phyloP scores from a whole-genome alignment of 2,888 invertebrate genomes.

The Thera britannica region DNA sequence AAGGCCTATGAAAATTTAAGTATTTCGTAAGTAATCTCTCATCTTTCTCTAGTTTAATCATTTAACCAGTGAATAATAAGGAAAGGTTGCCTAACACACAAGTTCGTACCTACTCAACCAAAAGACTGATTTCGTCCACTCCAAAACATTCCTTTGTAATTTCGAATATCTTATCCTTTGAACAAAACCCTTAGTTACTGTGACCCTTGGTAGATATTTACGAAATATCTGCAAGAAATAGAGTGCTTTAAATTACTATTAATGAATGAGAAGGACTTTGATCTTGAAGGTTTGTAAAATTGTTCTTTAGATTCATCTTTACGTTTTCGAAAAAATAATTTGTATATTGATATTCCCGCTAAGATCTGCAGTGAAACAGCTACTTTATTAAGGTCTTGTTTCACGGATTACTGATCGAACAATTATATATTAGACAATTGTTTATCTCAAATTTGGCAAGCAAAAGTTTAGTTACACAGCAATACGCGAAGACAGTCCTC shows the following conservation, averaged over 20 bases:
- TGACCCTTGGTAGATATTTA: conserved; percentile 25
- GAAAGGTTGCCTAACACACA: conserved; percentile 46
- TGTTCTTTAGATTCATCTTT: background rate
- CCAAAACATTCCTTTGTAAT: conserved; percentile 46
- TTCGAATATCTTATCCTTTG: conserved; percentile 37
- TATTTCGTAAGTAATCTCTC: background rate
- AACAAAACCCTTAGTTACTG: conserved; percentile 29
- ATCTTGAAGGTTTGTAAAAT: background rate
- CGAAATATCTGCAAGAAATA: conserved; percentile 12
- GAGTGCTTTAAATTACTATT: conserved; percentile 10
- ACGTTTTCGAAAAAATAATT: too few relatives aligned
- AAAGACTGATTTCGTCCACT: conserved; percentile 52
- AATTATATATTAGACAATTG: too few relatives aligned
- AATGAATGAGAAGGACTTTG: conserved; percentile 1
- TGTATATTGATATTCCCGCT: too few relatives aligned
- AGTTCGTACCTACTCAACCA: conserved; percentile 51
- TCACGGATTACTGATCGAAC: too few relatives aligned
- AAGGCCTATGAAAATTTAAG: background rate
- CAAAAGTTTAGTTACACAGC: too few relatives aligned
- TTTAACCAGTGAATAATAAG: conserved; percentile 48
- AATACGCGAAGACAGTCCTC: too few relatives aligned
- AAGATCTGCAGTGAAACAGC: too few relatives aligned
- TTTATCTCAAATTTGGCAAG: too few relatives aligned
- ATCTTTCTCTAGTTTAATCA: conserved; percentile 36
- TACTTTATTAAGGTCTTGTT: too few relatives aligned